Evolutionary conservation across 2,888 invertebrate species (phyloP).

Genomic region (Mesochorus sp.): DNA sequence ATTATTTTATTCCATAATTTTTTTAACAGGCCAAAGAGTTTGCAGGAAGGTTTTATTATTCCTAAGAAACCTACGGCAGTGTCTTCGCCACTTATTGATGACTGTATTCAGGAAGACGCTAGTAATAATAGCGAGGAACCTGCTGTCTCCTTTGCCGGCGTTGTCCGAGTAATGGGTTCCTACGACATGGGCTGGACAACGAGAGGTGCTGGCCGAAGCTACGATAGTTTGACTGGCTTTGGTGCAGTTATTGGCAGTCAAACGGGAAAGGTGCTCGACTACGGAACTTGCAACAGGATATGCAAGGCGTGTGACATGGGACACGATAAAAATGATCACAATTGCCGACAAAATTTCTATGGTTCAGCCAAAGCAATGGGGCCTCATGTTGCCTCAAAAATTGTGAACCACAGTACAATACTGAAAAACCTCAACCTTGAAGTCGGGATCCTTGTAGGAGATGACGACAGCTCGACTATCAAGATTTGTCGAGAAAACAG

Average conservation of each 20-base stretch:
- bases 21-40: not conserved
- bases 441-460: slow-evolving; percentile 37
- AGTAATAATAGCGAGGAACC: not conserved
- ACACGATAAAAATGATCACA: not conserved
- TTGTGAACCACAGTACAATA: slow-evolving; percentile 5
- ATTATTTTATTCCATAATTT: too few species aligned
- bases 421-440: slow-evolving; percentile 9
- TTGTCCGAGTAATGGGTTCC: not conserved
- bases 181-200: slow-evolving; percentile 6
- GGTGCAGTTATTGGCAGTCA: not conserved
- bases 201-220: not conserved
- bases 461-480: slow-evolving; percentile 48
- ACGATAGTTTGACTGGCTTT: not conserved
- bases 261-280: not conserved
- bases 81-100: not conserved
- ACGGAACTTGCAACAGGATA: not conserved
- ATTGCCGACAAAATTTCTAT: not conserved
- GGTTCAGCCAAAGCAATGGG: not conserved
- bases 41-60: not conserved
- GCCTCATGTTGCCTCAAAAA: slow-evolving; percentile 36
- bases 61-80: not conserved
- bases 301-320: not conserved
- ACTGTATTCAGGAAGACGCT: not conserved
- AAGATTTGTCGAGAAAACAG: slow-evolving; percentile 14
- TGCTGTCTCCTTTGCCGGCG: too few species aligned